Conservation (phyloP, 2,797 vertebrate genomes). For the Pangasius djambal region DNA sequence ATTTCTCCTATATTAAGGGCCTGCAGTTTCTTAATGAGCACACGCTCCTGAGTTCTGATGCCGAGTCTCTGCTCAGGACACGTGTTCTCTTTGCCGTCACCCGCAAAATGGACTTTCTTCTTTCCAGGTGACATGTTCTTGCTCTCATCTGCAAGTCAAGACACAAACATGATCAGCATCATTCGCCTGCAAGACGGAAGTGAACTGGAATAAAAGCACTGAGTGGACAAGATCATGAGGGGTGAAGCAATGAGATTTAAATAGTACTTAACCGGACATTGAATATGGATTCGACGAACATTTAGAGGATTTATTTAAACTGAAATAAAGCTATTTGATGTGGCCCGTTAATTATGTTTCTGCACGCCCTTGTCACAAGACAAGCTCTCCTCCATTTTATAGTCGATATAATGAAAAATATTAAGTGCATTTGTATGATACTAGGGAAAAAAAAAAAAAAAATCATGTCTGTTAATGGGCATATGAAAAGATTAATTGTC, state of each 20-base stretch:
- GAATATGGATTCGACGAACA: not conserved
- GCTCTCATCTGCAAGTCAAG: conserved; percentile 67
- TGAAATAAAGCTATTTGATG: too few relatives aligned
- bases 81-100: conserved; percentile 82
- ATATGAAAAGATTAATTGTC: not conserved
- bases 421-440: not conserved
- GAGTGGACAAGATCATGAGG: not conserved
- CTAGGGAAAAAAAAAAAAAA: not conserved
- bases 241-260: not conserved
- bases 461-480: not conserved
- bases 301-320: not conserved
- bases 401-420: not conserved
- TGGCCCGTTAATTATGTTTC: too few relatives aligned
- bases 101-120: conserved; percentile 86
- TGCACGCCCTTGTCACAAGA: not conserved
- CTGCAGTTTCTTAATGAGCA: conserved; percentile 77
- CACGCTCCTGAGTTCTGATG: conserved; percentile 70
- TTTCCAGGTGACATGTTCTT: conserved; percentile 77
- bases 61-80: conserved; percentile 54
- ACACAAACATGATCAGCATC: conserved; percentile 31
- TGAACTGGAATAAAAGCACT: not conserved
- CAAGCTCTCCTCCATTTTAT: not conserved
- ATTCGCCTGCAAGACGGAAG: not conserved
- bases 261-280: not conserved
- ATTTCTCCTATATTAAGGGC: conserved; percentile 77